phyloP scores from a whole-genome alignment of 2,888 invertebrate genomes.

The Lasioglossum malachurum region DNA sequence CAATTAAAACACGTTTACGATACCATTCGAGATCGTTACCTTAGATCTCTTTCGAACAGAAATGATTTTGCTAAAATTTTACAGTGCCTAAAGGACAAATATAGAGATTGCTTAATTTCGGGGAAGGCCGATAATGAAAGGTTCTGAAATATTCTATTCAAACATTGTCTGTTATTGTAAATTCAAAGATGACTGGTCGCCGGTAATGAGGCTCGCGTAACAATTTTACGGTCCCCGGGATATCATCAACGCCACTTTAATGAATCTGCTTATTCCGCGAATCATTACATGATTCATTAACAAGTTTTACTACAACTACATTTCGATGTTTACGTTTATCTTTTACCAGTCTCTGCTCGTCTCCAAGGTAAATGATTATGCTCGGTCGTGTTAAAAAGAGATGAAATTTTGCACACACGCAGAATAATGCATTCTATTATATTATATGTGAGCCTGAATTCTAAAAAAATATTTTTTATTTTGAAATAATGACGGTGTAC shows the following conservation, averaged over 20 bases:
- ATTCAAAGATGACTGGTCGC: not conserved
- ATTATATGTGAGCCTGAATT: too few species aligned
- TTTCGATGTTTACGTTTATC: not conserved
- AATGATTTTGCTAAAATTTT: not conserved
- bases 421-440: not conserved
- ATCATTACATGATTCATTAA: not conserved
- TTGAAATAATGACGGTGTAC: too few species aligned
- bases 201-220: not conserved
- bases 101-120: not conserved
- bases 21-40: not conserved
- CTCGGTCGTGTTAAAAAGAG: not conserved
- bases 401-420: not conserved
- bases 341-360: not conserved
- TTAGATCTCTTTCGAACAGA: not conserved
- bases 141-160: not conserved
- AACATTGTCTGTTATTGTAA: not conserved
- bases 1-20: not conserved
- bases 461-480: too few species aligned
- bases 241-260: not conserved
- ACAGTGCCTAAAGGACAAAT: not conserved
- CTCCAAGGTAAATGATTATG: not conserved
- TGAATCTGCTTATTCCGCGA: not conserved
- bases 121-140: not conserved
- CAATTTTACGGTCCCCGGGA: not conserved
- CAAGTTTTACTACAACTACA: not conserved